Evolutionary conservation across 2,888 invertebrate species (phyloP), one percentile per base, ranked within the genome.

Genomic region (Stenurella melanura): DNA sequence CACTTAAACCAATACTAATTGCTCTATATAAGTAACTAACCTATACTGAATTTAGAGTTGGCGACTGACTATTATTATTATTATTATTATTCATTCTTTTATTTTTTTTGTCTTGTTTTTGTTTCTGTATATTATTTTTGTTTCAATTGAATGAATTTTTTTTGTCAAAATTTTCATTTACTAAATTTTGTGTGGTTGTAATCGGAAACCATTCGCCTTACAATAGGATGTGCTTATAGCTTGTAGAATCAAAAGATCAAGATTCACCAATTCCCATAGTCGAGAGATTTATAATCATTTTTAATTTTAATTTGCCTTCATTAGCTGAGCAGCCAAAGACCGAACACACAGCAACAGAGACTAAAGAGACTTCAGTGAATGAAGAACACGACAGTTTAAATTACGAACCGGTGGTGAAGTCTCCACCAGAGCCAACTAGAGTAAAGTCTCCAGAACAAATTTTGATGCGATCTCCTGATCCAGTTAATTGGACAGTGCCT

Each of bases 401-500:
- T 86, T 90, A 91, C 86, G 94, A 94, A 86, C 94, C 94, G 60
- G 94, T 97, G 83, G 96, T 97, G 34, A 97, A 97, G 90, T 97
- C 97, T 19, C 97, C 97, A 0, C 97, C 97, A 64, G 97, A 97
- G 87, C 97, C 97, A 61, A 97, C 97, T 63, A 91, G 97, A 86
- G 97, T 97, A 78, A 97, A 97, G 90, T 97, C 97, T 12, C 97
- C 97, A 0, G 97, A 97, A 88, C 96, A 96, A 89, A 95, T 96
- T 90, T 93, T 96, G 88, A 96, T 97, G 94, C 93, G 96, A 83
- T 97, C 97, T 19, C 97, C 97, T 15, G 97, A 97, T 90, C 97
- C 97, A 70, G 97, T 97, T 86, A 97, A 97, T 90, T 97, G 97
- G 97, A 97, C 97, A 69, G 97, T 97, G 78, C 97, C 97, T 73